These are phyloP conservation scores for Phyllotreta cruciferae DNA, from an alignment of 2,888 invertebrate genomes.

Conservation along the genomic window DNA sequence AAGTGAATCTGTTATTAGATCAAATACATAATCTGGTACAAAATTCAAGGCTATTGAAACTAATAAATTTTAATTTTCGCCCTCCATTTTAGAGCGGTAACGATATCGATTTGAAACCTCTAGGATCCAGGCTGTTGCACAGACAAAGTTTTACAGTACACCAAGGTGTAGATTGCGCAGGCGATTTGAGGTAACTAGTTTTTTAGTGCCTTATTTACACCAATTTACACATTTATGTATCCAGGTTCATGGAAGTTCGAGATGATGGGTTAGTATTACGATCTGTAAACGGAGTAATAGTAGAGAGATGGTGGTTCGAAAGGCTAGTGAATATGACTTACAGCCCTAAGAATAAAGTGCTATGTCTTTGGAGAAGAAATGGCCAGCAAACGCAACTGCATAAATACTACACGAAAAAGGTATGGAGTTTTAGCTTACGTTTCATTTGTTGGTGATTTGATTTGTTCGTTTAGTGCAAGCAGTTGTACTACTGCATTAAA, in stretches of 20 bases:
- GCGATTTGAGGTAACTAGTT: constrained; percentile 69
- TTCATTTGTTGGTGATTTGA: constrained; percentile 20
- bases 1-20: constrained; percentile 95
- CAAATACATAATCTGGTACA: constrained; percentile 90
- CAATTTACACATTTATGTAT: constrained; percentile 8
- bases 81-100: constrained; percentile 82
- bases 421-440: constrained; percentile 55
- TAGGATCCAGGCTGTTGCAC: constrained; percentile 93
- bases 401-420: constrained; percentile 99
- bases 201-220: neutral
- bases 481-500: constrained; percentile 97
- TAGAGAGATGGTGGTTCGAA: constrained; percentile 99
- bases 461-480: constrained; percentile 81
- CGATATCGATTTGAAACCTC: constrained; percentile 95
- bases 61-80: constrained; percentile 2
- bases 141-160: constrained; percentile 98
- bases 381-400: constrained; percentile 94
- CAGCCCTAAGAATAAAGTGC: constrained; percentile 95
- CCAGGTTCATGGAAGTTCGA: constrained; percentile 85
- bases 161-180: constrained; percentile 90
- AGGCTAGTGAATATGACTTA: constrained; percentile 99
- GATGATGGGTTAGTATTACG: constrained; percentile 92
- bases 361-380: constrained; percentile 96
- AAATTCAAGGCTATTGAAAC: neutral
- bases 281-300: constrained; percentile 84